These are phyloP conservation scores for Pycnonotus jocosus DNA, from an alignment of 2,113 vertebrate species.

Conservation along the genomic window DNA sequence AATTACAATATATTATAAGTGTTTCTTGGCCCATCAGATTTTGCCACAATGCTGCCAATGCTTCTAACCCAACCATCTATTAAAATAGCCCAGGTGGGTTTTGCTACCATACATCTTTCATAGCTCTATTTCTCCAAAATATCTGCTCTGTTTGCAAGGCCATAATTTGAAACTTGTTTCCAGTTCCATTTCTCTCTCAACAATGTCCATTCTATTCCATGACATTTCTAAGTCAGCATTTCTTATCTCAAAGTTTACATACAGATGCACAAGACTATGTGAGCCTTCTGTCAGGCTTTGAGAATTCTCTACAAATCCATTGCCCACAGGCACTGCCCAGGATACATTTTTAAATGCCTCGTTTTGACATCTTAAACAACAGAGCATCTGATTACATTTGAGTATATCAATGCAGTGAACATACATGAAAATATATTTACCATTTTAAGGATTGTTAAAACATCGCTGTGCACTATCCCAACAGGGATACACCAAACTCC, in stretches of 20 bases:
- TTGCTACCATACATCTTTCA: too few relatives aligned
- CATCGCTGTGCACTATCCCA: background rate
- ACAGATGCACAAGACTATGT: background rate
- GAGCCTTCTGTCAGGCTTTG: background rate
- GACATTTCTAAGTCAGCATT: background rate
- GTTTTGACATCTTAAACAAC: background rate
- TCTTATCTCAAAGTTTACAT: background rate
- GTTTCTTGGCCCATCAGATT: too few relatives aligned
- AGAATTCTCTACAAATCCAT: background rate
- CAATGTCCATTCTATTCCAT: background rate
- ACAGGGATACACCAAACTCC: background rate
- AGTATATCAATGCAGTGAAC: background rate
- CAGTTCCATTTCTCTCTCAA: background rate
- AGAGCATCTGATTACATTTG: background rate
- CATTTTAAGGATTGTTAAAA: background rate
- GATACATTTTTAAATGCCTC: background rate
- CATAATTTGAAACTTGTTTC: background rate
- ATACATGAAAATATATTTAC: background rate
- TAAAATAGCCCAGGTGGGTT: too few relatives aligned
- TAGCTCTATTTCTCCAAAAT: too few relatives aligned
- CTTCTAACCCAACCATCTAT: too few relatives aligned
- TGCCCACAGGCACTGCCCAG: background rate
- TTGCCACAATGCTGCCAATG: too few relatives aligned
- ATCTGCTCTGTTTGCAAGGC: too few relatives aligned
- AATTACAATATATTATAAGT: background rate